Percentiles rank a stretch among this genome's conserved stretches.
Evolutionary conservation across 2,113 vertebrate species (phyloP).

Genomic region (Aptenodytes forsteri): DNA sequence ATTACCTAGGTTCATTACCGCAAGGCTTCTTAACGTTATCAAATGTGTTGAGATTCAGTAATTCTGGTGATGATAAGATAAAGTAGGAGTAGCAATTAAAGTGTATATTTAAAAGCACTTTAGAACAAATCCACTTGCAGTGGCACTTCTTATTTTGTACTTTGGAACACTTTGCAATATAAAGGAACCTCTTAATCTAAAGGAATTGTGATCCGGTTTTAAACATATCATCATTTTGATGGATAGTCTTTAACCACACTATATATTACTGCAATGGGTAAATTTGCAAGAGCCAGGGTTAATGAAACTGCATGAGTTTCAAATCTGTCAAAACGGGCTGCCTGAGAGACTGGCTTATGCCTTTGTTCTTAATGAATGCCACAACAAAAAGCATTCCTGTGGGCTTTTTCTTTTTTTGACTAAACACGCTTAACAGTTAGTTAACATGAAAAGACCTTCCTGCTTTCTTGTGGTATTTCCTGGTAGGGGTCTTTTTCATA

Average conservation of each 20-base stretch:
- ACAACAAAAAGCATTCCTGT: slow-evolving; percentile 64
- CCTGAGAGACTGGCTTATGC: slow-evolving; percentile 25
- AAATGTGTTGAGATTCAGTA: slow-evolving; percentile 63
- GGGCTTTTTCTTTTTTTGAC: not conserved
- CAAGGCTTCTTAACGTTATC: slow-evolving; percentile 50
- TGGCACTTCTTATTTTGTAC: slow-evolving; percentile 42
- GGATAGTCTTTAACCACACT: slow-evolving; percentile 25
- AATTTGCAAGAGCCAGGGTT: not conserved
- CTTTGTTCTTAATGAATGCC: slow-evolving; percentile 62
- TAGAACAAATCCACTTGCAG: slow-evolving; percentile 45
- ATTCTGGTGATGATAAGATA: slow-evolving; percentile 63
- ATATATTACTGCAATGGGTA: slow-evolving; percentile 17
- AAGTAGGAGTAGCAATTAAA: slow-evolving; percentile 66
- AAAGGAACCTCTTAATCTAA: slow-evolving; percentile 58
- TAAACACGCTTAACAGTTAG: slow-evolving; percentile 33
- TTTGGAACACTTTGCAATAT: slow-evolving; percentile 42
- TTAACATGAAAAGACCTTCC: slow-evolving; percentile 50
- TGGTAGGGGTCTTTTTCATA: slow-evolving; percentile 33
- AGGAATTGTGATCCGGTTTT: slow-evolving; percentile 63
- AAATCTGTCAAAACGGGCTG: slow-evolving; percentile 52
- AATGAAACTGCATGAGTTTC: slow-evolving; percentile 47
- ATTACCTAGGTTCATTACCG: slow-evolving; percentile 54
- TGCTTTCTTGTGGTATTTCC: slow-evolving; percentile 63
- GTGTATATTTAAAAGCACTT: slow-evolving; percentile 68
- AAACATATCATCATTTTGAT: slow-evolving; percentile 67